Evolutionary conservation across 2,888 invertebrate species (phyloP).

Genomic region (Aleiodes testaceus): DNA sequence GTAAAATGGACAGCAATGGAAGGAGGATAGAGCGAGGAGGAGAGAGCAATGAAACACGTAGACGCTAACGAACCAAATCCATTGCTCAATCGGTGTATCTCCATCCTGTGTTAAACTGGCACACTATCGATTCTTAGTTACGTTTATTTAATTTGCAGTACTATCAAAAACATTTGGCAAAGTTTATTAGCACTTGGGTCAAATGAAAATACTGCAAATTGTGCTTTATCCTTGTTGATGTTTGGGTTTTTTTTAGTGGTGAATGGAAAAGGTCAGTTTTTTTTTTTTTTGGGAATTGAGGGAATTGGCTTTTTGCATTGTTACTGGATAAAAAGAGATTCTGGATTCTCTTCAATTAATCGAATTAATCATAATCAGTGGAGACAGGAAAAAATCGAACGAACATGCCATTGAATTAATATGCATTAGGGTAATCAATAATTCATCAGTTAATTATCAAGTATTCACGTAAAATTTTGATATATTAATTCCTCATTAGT

Average conservation of each 20-base stretch:
- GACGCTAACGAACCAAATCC: constrained; percentile 41
- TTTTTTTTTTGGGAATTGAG: too few species aligned
- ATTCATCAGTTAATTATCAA: too few species aligned
- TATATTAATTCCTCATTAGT: too few species aligned
- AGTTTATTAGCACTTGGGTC: constrained; percentile 8
- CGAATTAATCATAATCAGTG: too few species aligned
- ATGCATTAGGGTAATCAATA: too few species aligned
- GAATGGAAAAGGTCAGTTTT: not conserved
- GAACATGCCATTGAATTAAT: too few species aligned
- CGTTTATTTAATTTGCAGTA: constrained; percentile 39
- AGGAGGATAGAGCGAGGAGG: constrained; percentile 41
- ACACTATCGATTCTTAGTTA: constrained; percentile 31
- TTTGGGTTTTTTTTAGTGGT: not conserved
- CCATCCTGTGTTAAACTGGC: constrained; percentile 36
- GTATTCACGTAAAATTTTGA: too few species aligned
- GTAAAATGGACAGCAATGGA: constrained; percentile 50
- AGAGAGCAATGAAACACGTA: constrained; percentile 29
- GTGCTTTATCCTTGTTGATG: not conserved
- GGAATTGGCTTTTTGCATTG: too few species aligned
- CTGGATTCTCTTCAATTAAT: too few species aligned
- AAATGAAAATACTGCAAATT: constrained; percentile 2
- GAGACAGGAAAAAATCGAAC: too few species aligned
- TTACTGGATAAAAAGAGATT: too few species aligned
- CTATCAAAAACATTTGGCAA: constrained; percentile 35
- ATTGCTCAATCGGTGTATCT: constrained; percentile 41